Evolutionary conservation across 1,140 invertebrate genomes (phyloP).

Genomic region (Drosophila novamexicana): DNA sequence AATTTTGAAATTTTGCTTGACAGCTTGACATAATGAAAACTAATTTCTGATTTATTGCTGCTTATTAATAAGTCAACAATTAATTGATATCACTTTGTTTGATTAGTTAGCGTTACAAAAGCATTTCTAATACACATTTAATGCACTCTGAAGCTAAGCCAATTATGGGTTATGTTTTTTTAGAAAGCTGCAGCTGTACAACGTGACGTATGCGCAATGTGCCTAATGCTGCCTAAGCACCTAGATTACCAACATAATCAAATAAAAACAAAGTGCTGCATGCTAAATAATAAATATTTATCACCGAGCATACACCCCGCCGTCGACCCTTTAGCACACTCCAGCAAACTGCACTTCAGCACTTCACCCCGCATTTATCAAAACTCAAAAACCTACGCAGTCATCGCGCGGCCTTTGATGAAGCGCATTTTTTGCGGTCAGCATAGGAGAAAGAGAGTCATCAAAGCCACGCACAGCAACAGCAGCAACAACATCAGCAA

Average conservation of each 20-base stretch:
- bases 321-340: background rate
- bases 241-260: slow-evolving; percentile 17
- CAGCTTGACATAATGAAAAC: no score
- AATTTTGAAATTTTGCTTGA: no score
- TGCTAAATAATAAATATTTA: slow-evolving; percentile 41
- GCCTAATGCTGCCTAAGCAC: slow-evolving; percentile 30
- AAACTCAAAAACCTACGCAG: slow-evolving; percentile 62
- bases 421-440: slow-evolving; percentile 59
- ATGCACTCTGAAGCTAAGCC: background rate
- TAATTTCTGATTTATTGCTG: no score
- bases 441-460: slow-evolving; percentile 59
- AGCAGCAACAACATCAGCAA: slow-evolving; percentile 37
- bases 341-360: slow-evolving; percentile 3
- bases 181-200: slow-evolving; percentile 15
- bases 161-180: slow-evolving; percentile 1
- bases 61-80: no score
- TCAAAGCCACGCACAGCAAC: slow-evolving; percentile 50
- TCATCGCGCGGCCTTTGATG: slow-evolving; percentile 69
- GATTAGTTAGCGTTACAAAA: background rate
- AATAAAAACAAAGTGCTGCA: slow-evolving; percentile 23
- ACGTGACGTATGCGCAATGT: slow-evolving; percentile 50
- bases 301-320: background rate
- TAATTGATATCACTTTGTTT: no score
- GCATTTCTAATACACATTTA: background rate
- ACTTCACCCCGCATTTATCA: slow-evolving; percentile 40